A percentile compares a stretch with the other conserved stretches of the same genome.
Conservation (phyloP, 2,113 vertebrate species). For the Microtus montanus region DNA sequence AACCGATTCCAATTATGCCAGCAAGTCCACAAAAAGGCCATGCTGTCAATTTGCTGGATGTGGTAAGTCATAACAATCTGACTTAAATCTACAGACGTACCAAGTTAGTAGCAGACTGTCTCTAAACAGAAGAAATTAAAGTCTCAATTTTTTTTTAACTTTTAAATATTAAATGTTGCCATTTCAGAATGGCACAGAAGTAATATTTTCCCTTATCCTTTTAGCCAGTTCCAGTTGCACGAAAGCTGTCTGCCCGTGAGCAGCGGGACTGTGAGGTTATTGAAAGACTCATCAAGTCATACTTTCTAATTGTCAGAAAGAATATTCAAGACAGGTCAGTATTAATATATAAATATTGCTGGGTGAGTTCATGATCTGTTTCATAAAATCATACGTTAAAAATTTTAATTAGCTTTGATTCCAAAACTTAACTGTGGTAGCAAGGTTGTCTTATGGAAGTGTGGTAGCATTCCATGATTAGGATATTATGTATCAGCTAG, state of each 20-base stretch:
- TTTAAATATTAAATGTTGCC: constrained; percentile 33
- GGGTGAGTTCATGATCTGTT: background rate
- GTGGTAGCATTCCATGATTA: background rate
- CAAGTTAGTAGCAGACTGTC: background rate
- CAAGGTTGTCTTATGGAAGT: background rate
- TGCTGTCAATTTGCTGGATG: constrained; percentile 96
- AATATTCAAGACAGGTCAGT: constrained; percentile 99
- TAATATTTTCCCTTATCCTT: background rate
- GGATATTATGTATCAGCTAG: background rate
- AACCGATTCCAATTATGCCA: constrained; percentile 78
- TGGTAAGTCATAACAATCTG: constrained; percentile 86
- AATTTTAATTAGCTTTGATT: background rate
- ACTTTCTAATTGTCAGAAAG: constrained; percentile 98
- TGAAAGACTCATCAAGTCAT: constrained; percentile 98
- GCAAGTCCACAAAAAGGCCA: constrained; percentile 93
- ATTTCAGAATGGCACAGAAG: constrained; percentile 46
- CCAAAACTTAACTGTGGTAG: background rate
- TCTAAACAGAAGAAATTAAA: background rate
- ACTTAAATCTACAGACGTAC: background rate
- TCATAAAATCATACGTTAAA: background rate
- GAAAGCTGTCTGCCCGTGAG: constrained; percentile 96
- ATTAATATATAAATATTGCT: background rate
- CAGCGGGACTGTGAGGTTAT: constrained; percentile 99
- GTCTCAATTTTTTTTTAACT: background rate
- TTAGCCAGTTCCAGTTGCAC: constrained; percentile 97